phyloP scores from a whole-genome alignment of 2,797 vertebrate species.

The Acipenser ruthenus region DNA sequence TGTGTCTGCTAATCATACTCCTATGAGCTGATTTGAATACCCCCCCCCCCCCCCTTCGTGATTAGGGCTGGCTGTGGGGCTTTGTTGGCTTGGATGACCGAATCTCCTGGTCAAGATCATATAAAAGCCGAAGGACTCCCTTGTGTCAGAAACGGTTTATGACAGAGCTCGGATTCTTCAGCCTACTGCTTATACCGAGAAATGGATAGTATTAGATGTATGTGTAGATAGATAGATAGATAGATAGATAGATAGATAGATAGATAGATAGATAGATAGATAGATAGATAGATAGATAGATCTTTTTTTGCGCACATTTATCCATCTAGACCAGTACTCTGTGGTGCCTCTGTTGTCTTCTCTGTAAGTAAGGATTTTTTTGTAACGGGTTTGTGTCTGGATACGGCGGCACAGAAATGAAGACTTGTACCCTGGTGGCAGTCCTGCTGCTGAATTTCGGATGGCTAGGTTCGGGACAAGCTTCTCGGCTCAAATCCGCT shows the following conservation, averaged over 20 bases:
- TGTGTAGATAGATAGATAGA: background rate
- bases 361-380: too few relatives aligned
- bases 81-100: too few relatives aligned
- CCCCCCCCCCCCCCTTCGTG: background rate
- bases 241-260: background rate
- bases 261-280: background rate
- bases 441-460: constrained; percentile 56
- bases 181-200: too few relatives aligned
- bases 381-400: too few relatives aligned
- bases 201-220: background rate
- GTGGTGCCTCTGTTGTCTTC: too few relatives aligned
- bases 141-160: too few relatives aligned
- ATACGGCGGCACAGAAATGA: constrained; percentile 40
- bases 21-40: constrained; percentile 12
- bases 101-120: too few relatives aligned
- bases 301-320: too few relatives aligned
- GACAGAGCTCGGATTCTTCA: too few relatives aligned
- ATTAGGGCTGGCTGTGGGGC: too few relatives aligned
- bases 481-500: constrained; percentile 64
- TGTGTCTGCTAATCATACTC: constrained; percentile 13
- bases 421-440: constrained; percentile 35
- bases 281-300: background rate
- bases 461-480: constrained; percentile 44
- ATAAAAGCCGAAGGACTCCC: too few relatives aligned
- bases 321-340: too few relatives aligned